Evolutionary conservation across 2,797 vertebrate genomes (phyloP), one percentile per base, ranked within the genome.

Genomic region (Falco biarmicus): DNA sequence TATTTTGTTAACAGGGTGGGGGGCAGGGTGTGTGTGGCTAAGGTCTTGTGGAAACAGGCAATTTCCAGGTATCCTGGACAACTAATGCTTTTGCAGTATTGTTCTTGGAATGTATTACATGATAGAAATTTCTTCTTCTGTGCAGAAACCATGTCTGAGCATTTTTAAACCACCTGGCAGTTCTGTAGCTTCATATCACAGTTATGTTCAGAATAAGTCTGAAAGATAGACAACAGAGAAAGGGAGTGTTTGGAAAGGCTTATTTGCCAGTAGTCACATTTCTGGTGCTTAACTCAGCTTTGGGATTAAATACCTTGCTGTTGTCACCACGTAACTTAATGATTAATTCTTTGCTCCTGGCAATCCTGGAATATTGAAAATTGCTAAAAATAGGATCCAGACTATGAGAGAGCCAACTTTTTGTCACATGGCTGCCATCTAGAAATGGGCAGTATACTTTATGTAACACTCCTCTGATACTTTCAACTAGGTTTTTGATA

Each of bases 331-430:
- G 71, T 85, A 89, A 93, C 88, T 87, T 85, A 94, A 64, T 77
- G 86, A 95, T 89, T 95, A 92, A 83, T 89, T 95, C 78, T 90
- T 93, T 81, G 75, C 75, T 94, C 12, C 84, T 90, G 90, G 91
- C 92, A 92, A 71, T 93, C 56, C 71, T 70, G 48, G 68, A 82
- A 85, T 96, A 95, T 89, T 84, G 84, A 88, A 87, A 81, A 91
- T 94, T 89, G 56, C 61, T 90, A 54, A 95, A 95, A 92, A 80
- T 53, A 77, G 6, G 17, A 83, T 95, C 56, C 74, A 60, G 32
- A n/a, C 37, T 31, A 11, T 53, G 34, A 43, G 41, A 39, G 41
- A 2, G 41, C 77, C 90, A 92, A 22, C 56, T 80, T 90, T 50
- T 69, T 82, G 43, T 94, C 83, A 65, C 37, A 24, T 37, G n/a